Percentiles rank a stretch among this genome's conserved stretches.
These are phyloP conservation scores for Agrotis puta DNA, from an alignment of 2,888 invertebrate species.

Conservation along the genomic window DNA sequence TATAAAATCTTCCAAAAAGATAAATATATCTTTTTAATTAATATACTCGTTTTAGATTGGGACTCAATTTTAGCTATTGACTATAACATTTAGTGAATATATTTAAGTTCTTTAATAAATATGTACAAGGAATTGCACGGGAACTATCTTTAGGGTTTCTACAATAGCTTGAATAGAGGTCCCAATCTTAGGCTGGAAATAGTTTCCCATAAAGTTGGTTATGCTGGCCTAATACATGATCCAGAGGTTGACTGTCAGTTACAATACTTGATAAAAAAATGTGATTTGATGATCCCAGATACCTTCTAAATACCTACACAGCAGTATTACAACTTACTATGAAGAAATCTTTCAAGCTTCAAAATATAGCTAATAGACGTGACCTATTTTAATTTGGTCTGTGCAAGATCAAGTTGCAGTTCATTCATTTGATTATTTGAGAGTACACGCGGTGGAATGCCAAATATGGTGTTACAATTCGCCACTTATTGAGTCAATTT, in stretches of 20 bases:
- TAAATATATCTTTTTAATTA: conserved; percentile 47
- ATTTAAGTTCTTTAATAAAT: conserved; percentile 24
- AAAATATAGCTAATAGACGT: conserved; percentile 1
- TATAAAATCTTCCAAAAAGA: conserved; percentile 65
- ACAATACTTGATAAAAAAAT: neutral
- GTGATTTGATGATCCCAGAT: neutral
- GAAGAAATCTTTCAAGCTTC: conserved; percentile 1
- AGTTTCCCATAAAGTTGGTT: conserved; percentile 28
- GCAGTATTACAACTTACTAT: too few species aligned
- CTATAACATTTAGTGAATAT: conserved; percentile 24
- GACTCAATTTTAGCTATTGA: conserved; percentile 48
- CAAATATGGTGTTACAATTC: conserved; percentile 20
- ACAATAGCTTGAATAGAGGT: conserved; percentile 44
- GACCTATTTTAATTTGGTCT: conserved; percentile 11
- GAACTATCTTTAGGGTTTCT: conserved; percentile 24
- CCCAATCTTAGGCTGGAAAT: conserved; percentile 60
- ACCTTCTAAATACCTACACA: conserved; percentile 6
- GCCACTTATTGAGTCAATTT: conserved; percentile 11
- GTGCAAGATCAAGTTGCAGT: neutral
- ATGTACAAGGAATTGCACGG: conserved; percentile 52
- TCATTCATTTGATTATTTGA: conserved; percentile 6
- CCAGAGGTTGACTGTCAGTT: conserved; percentile 21
- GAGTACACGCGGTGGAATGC: neutral
- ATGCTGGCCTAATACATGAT: conserved; percentile 7
- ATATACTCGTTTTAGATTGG: conserved; percentile 46